These are phyloP conservation scores for Drusus annulatus DNA, from an alignment of 1,140 invertebrate genomes.

Conservation along the genomic window DNA sequence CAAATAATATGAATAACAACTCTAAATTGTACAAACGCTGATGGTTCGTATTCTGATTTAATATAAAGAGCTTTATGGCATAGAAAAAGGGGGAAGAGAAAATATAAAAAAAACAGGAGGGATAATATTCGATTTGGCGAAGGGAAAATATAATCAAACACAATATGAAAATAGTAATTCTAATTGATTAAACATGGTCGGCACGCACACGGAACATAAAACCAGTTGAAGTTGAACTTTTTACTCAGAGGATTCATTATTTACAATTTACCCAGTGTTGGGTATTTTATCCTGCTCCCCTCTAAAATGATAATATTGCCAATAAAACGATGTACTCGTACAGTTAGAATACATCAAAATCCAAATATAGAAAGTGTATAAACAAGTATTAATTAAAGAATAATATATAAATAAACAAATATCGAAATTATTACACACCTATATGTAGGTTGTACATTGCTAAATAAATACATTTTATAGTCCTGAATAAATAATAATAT, in stretches of 20 bases:
- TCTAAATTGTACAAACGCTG: not conserved
- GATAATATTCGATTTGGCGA: not conserved
- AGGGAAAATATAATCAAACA: not conserved
- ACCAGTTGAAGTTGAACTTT: not conserved
- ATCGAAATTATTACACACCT: no score
- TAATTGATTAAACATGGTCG: constrained; percentile 16
- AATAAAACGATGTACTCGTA: no score
- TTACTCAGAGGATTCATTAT: not conserved
- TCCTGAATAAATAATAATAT: no score
- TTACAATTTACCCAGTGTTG: not conserved
- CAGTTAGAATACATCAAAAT: no score
- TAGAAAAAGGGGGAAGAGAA: not conserved
- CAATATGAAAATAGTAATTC: not conserved
- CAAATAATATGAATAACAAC: no score
- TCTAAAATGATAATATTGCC: no score
- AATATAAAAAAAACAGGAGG: not conserved
- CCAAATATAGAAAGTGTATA: no score
- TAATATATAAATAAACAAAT: no score
- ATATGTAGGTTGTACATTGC: no score
- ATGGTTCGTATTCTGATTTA: not conserved
- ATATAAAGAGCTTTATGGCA: constrained; percentile 6
- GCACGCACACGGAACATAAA: not conserved
- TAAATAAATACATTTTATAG: no score
- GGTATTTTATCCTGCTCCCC: not conserved
- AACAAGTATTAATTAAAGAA: no score